Percentiles rank a stretch among this genome's conserved stretches.
phyloP scores from a whole-genome alignment of 2,888 invertebrate species.

The Mesopsocus fuscifrons region DNA sequence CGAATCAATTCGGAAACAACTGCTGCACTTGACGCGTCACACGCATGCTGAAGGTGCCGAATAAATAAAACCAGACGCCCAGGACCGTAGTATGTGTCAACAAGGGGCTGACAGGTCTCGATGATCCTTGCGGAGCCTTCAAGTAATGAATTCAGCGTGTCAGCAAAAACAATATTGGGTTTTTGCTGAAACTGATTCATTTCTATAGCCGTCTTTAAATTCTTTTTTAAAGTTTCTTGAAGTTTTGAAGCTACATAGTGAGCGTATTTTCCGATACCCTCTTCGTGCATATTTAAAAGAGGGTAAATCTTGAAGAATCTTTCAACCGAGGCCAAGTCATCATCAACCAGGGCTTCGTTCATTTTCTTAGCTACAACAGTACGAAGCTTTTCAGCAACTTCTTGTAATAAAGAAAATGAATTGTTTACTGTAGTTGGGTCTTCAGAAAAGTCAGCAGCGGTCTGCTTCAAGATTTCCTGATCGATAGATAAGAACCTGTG shows the following conservation, averaged over 20 bases:
- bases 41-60: slow-evolving; percentile 53
- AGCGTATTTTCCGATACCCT: slow-evolving; percentile 76
- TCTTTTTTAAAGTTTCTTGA: slow-evolving; percentile 47
- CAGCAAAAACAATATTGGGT: slow-evolving; percentile 60
- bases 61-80: slow-evolving; percentile 54
- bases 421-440: slow-evolving; percentile 43
- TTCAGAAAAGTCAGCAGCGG: slow-evolving; percentile 53
- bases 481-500: slow-evolving; percentile 88
- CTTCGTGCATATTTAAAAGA: slow-evolving; percentile 72
- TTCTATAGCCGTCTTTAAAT: slow-evolving; percentile 43
- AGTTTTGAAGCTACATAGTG: slow-evolving; percentile 66
- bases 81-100: slow-evolving; percentile 73
- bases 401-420: slow-evolving; percentile 51
- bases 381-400: slow-evolving; percentile 51
- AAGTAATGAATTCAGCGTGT: slow-evolving; percentile 64
- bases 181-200: slow-evolving; percentile 48
- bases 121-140: slow-evolving; percentile 69
- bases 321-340: slow-evolving; percentile 79
- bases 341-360: slow-evolving; percentile 73
- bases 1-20: slow-evolving; percentile 55
- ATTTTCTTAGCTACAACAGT: slow-evolving; percentile 60
- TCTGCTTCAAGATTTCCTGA: slow-evolving; percentile 56
- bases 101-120: slow-evolving; percentile 72
- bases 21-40: slow-evolving; percentile 41
- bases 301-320: slow-evolving; percentile 96